Conservation (phyloP, 92 coral and sea anemone species). For the Pocillopora grandis region DNA sequence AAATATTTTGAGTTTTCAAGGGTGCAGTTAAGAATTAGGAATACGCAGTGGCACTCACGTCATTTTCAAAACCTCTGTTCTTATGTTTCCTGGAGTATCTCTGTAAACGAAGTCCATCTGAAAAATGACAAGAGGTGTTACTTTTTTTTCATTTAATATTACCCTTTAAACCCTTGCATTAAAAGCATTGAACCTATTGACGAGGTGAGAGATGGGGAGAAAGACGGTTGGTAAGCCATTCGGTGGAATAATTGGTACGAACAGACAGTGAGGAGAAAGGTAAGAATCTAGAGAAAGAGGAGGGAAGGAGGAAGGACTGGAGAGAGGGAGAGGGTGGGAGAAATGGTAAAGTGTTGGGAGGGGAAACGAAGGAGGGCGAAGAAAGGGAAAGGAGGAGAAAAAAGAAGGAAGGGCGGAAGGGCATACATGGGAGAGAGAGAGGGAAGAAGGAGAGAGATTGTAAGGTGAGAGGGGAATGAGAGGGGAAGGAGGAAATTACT, state of each 20-base stretch:
- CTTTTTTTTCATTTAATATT: no score
- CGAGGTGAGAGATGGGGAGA: neutral
- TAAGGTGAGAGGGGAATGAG: neutral
- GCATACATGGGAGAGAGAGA: neutral
- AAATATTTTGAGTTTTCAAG: no score
- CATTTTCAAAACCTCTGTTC: constrained; percentile 20
- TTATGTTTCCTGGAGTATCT: constrained; percentile 3
- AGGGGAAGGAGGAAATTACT: neutral
- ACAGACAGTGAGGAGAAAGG: neutral
- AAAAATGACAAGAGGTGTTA: neutral
- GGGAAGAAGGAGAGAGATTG: neutral
- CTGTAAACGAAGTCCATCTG: constrained; percentile 49
- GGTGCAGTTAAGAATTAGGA: neutral
- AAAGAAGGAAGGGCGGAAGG: neutral
- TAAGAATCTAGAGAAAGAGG: neutral
- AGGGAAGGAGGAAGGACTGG: neutral
- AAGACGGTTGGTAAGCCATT: neutral
- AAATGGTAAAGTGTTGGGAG: neutral
- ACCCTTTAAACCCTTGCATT: no score
- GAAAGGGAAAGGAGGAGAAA: neutral
- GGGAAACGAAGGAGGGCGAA: neutral
- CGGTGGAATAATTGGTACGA: no score
- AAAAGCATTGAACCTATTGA: no score
- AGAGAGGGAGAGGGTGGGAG: neutral
- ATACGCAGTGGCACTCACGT: neutral